These are phyloP conservation scores for Drosophila fulvimacula DNA, from an alignment of 2,888 invertebrate genomes.

Conservation along the genomic window DNA sequence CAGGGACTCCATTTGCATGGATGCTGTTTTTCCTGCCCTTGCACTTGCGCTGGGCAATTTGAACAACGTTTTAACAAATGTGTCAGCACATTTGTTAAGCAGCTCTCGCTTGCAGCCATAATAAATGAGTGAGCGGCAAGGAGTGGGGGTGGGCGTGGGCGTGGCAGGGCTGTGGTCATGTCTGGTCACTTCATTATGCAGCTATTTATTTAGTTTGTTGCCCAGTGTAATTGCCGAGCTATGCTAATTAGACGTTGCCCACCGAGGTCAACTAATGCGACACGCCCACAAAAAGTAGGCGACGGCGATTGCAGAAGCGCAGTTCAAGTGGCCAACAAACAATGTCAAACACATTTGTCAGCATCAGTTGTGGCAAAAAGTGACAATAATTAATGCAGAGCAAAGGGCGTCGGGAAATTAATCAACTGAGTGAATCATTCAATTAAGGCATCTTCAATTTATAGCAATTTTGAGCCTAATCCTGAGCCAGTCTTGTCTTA, in stretches of 20 bases:
- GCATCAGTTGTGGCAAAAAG: constrained; percentile 2
- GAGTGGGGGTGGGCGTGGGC: neutral
- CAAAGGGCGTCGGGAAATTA: neutral
- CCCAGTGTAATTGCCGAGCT: constrained; percentile 33
- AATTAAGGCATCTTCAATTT: neutral
- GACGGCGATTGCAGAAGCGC: neutral
- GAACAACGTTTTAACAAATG: constrained; percentile 58
- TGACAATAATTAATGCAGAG: neutral
- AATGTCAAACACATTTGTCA: constrained; percentile 36
- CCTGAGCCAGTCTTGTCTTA: neutral
- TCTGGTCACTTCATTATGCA: constrained; percentile 60
- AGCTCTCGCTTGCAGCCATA: constrained; percentile 39
- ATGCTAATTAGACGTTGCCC: constrained; percentile 67
- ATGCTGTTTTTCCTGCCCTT: constrained; percentile 19
- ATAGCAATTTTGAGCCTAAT: neutral
- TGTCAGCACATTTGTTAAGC: constrained; percentile 49
- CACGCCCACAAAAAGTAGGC: neutral
- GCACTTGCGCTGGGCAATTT: constrained; percentile 32
- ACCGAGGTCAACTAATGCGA: constrained; percentile 37
- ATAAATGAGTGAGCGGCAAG: constrained; percentile 13
- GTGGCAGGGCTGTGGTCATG: constrained; percentile 35
- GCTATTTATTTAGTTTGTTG: constrained; percentile 48
- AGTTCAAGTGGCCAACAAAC: constrained; percentile 16
- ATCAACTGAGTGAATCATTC: neutral
- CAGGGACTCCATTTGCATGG: constrained; percentile 29